A percentile compares a stretch with the other conserved stretches of the same genome.
Conservation (phyloP, 2,888 invertebrate species). For the Melieria picta region DNA sequence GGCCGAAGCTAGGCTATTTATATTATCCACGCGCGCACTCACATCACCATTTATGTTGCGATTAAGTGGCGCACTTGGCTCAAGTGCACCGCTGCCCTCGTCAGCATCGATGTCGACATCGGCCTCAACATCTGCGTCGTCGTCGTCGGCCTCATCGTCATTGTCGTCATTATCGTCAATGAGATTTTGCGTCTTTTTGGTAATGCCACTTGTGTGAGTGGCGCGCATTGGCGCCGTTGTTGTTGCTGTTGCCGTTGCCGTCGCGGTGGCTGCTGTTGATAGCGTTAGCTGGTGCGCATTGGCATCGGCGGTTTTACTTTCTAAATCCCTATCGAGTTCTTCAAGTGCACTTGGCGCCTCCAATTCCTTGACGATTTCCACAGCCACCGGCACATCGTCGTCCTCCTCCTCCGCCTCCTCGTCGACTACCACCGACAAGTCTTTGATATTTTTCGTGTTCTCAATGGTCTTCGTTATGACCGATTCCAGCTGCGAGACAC, state of each 20-base stretch:
- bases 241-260: conserved; percentile 24
- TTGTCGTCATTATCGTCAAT: conserved; percentile 11
- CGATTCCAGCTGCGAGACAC: conserved; percentile 64
- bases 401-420: conserved; percentile 47
- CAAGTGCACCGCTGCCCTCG: background rate
- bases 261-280: conserved; percentile 36
- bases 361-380: conserved; percentile 40
- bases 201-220: conserved; percentile 20
- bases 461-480: conserved; percentile 66
- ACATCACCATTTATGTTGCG: background rate
- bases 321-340: conserved; percentile 17
- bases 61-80: conserved; percentile 10
- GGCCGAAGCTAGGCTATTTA: background rate
- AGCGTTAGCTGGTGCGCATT: conserved; percentile 30
- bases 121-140: conserved; percentile 12
- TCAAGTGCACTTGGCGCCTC: conserved; percentile 17
- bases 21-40: background rate
- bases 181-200: conserved; percentile 17
- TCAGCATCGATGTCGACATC: conserved; percentile 13
- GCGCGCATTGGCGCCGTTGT: conserved; percentile 4
- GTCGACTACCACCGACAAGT: conserved; percentile 52
- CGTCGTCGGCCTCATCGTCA: conserved; percentile 24
- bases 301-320: conserved; percentile 26
- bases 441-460: conserved; percentile 65
- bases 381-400: conserved; percentile 42